phyloP scores from a whole-genome alignment of 2,888 invertebrate genomes.

The Eutolmus rufibarbis region DNA sequence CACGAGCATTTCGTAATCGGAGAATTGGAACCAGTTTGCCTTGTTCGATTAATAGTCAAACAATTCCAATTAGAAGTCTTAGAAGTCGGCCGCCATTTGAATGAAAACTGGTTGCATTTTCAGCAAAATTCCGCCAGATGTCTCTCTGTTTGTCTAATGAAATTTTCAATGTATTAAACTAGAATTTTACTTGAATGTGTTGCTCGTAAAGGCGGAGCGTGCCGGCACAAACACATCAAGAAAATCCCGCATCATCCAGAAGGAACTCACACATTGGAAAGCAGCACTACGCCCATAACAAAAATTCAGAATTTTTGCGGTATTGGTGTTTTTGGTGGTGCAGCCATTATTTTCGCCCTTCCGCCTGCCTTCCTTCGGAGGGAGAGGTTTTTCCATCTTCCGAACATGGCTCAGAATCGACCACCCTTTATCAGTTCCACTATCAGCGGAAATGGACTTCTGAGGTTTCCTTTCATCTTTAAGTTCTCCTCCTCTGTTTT shows the following conservation, averaged over 20 bases:
- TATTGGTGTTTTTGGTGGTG: background rate
- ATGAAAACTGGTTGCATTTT: background rate
- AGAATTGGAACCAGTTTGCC: background rate
- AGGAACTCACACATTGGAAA: background rate
- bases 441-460: constrained; percentile 40
- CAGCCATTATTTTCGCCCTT: background rate
- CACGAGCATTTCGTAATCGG: background rate
- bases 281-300: background rate
- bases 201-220: constrained; percentile 17
- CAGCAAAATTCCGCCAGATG: constrained; percentile 18
- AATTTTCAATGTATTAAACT: background rate
- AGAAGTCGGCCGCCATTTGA: background rate
- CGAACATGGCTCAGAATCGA: background rate
- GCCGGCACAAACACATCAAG: background rate
- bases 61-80: constrained; percentile 7
- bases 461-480: constrained; percentile 20
- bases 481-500: constrained; percentile 17
- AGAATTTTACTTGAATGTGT: background rate
- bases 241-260: background rate
- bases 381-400: background rate
- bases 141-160: background rate
- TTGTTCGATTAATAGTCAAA: background rate
- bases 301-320: background rate
- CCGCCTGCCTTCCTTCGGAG: background rate
- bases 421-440: constrained; percentile 26